Evolutionary conservation across 1,140 invertebrate species (phyloP).

Genomic region (Heliconius melpomene): DNA sequence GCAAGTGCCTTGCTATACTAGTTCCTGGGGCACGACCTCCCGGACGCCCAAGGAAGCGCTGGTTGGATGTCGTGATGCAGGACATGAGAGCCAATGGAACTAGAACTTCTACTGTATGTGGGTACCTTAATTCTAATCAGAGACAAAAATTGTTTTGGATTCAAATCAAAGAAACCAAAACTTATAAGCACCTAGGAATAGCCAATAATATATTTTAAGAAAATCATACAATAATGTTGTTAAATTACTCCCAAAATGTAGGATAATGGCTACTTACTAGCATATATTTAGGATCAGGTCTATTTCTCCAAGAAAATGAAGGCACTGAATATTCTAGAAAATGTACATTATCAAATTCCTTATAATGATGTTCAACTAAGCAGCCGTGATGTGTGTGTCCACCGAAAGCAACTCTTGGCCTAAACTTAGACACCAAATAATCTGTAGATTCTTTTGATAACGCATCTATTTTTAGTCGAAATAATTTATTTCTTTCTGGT

Average conservation of each 20-base stretch:
- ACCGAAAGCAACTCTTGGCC: conserved; percentile 91
- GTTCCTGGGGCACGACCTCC: too few relatives aligned
- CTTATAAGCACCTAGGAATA: too few relatives aligned
- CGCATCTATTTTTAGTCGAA: conserved; percentile 92
- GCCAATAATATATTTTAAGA: too few relatives aligned
- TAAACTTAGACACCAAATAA: conserved; percentile 85
- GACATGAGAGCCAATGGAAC: too few relatives aligned
- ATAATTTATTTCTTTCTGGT: conserved; percentile 83
- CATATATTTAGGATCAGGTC: conserved; percentile 94
- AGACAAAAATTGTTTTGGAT: too few relatives aligned
- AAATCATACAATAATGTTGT: too few relatives aligned
- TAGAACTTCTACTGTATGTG: too few relatives aligned
- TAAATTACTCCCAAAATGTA: background rate
- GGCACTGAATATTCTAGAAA: conserved; percentile 89
- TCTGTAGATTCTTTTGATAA: conserved; percentile 91
- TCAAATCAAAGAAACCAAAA: too few relatives aligned
- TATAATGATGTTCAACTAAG: conserved; percentile 73
- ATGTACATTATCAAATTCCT: conserved; percentile 54
- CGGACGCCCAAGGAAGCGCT: too few relatives aligned
- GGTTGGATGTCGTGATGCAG: too few relatives aligned
- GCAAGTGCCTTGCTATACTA: too few relatives aligned
- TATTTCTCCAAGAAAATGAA: conserved; percentile 98
- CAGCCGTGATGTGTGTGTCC: conserved; percentile 98
- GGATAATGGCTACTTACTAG: conserved; percentile 82
- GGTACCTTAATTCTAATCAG: too few relatives aligned